Conservation (phyloP, 2,888 invertebrate species). For the Apotomis capreana region DNA sequence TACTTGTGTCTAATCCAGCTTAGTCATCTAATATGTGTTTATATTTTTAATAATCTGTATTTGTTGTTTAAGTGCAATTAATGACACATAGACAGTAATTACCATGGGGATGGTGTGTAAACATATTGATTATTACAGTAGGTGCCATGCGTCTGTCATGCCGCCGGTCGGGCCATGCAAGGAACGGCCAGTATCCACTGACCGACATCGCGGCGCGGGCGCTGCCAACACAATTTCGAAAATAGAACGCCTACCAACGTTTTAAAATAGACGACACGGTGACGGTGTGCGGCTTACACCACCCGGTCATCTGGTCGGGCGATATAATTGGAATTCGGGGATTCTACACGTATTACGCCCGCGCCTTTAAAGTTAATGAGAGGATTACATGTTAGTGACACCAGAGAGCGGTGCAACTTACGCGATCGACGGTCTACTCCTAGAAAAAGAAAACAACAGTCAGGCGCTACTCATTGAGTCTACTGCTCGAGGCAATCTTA, state of each 20-base stretch:
- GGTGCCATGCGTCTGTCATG: slow-evolving; percentile 70
- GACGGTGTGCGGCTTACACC: slow-evolving; percentile 59
- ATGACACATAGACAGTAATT: slow-evolving; percentile 49
- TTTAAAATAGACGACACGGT: slow-evolving; percentile 67
- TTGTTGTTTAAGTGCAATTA: slow-evolving; percentile 47
- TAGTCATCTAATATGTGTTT: not conserved
- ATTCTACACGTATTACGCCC: slow-evolving; percentile 64
- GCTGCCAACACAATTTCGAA: slow-evolving; percentile 67
- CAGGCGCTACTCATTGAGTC: slow-evolving; percentile 69
- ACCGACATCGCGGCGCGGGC: slow-evolving; percentile 79
- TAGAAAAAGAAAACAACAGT: slow-evolving; percentile 84
- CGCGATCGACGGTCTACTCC: slow-evolving; percentile 84
- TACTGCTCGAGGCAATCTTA: slow-evolving; percentile 33
- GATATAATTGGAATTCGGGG: slow-evolving; percentile 58
- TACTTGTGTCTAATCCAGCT: slow-evolving; percentile 10
- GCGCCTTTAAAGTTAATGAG: slow-evolving; percentile 74
- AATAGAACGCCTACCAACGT: slow-evolving; percentile 75
- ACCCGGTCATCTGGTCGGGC: slow-evolving; percentile 63
- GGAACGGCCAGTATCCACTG: slow-evolving; percentile 61
- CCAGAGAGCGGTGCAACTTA: slow-evolving; percentile 83
- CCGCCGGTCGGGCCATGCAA: slow-evolving; percentile 62
- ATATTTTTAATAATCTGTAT: slow-evolving; percentile 11
- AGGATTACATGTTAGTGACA: slow-evolving; percentile 79
- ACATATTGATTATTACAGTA: slow-evolving; percentile 55
- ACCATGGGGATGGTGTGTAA: slow-evolving; percentile 57